These are phyloP conservation scores for Calidris pugnax DNA, from an alignment of 2,113 vertebrate genomes.

Conservation along the genomic window DNA sequence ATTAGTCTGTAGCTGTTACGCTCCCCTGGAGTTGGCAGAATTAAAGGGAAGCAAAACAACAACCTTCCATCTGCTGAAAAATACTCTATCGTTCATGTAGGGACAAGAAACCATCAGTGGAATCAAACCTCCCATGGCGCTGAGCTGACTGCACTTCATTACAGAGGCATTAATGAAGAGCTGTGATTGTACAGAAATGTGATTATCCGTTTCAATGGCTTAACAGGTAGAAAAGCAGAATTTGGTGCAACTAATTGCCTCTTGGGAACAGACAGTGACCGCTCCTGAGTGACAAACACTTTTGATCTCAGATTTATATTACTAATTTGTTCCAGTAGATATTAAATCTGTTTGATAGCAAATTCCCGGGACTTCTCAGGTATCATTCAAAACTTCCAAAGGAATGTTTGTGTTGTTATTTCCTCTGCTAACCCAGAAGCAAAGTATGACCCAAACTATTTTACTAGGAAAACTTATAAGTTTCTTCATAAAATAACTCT, in stretches of 20 bases:
- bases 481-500: not conserved
- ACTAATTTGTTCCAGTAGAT: not conserved
- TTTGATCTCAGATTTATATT: not conserved
- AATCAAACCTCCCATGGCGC: not conserved
- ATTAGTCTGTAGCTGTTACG: not conserved
- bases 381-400: not conserved
- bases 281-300: not conserved
- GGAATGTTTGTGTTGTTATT: conserved; percentile 29
- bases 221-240: not conserved
- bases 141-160: not conserved
- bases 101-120: not conserved
- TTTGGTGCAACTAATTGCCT: not conserved
- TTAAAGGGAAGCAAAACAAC: not conserved
- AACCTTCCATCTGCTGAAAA: not conserved
- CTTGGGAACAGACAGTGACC: not conserved
- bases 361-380: conserved; percentile 12
- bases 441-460: not conserved
- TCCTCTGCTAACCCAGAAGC: not conserved
- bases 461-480: not conserved
- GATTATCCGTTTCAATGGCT: not conserved
- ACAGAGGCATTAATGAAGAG: not conserved
- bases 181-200: not conserved
- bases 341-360: not conserved
- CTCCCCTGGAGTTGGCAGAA: not conserved
- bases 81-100: not conserved